A percentile compares a stretch with the other conserved stretches of the same genome.
Conservation (phyloP, 2,113 vertebrate species). For the Pseudolaguvia tuberculata region DNA sequence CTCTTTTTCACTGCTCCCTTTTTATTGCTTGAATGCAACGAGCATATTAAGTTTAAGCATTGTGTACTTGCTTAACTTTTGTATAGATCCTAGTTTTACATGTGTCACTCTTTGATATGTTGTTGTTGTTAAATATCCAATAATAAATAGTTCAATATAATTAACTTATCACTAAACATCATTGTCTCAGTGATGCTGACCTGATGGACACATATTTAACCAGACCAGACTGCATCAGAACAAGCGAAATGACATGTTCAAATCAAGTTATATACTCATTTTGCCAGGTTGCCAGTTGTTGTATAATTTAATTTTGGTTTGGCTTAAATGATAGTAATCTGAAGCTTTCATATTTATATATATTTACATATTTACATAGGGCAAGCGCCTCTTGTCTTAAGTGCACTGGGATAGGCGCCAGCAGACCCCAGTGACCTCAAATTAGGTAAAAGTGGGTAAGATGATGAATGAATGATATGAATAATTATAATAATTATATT, state of each 20-base stretch:
- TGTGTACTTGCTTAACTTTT: conserved; percentile 6
- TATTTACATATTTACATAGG: too few species aligned
- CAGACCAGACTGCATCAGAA: neutral
- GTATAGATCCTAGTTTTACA: neutral
- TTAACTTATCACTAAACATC: neutral
- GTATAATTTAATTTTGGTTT: neutral
- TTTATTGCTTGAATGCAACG: neutral
- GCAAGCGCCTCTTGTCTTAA: too few species aligned
- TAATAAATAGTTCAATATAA: conserved; percentile 1
- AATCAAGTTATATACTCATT: neutral
- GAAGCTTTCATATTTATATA: neutral
- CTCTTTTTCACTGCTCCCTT: neutral
- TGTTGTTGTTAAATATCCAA: neutral
- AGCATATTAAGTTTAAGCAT: neutral
- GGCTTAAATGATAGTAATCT: neutral
- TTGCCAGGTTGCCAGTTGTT: neutral
- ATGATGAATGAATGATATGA: too few species aligned
- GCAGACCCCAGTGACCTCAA: too few species aligned
- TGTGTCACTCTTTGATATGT: conserved; percentile 2
- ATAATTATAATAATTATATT: too few species aligned
- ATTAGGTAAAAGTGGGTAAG: too few species aligned
- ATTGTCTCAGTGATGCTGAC: neutral
- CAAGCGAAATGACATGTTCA: neutral
- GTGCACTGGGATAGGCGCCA: too few species aligned
- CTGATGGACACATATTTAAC: neutral